Percentiles rank a stretch among this genome's conserved stretches.
Conservation (phyloP, 2,113 vertebrate species). For the Platichthys flesus region DNA sequence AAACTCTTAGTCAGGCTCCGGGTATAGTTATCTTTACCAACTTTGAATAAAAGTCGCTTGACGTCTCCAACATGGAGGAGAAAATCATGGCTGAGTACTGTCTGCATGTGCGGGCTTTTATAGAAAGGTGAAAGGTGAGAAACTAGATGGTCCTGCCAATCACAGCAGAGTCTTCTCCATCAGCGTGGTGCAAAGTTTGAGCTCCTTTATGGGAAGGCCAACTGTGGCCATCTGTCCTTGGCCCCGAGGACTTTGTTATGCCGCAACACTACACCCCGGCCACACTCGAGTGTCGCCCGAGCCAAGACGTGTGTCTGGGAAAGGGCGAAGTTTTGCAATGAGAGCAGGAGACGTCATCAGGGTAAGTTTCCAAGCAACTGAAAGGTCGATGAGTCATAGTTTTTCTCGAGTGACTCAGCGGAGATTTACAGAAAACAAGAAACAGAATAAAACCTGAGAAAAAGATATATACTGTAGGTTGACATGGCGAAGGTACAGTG, state of each 20-base stretch:
- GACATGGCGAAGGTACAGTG: background rate
- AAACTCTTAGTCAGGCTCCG: too few relatives aligned
- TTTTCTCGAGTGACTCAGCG: conserved; percentile 11
- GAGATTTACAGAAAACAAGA: background rate
- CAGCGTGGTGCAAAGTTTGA: background rate
- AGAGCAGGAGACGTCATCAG: background rate
- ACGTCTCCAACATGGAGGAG: too few relatives aligned
- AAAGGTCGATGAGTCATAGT: background rate
- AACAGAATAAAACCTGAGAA: background rate
- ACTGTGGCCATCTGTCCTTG: conserved; percentile 56
- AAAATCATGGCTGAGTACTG: too few relatives aligned
- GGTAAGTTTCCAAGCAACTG: conserved; percentile 7
- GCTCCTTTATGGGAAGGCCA: conserved; percentile 21
- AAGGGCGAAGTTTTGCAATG: conserved; percentile 5
- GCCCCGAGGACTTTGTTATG: conserved; percentile 38
- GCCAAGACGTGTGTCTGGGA: too few relatives aligned
- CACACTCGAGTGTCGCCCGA: conserved; percentile 8
- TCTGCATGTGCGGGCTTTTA: too few relatives aligned
- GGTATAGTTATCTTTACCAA: too few relatives aligned
- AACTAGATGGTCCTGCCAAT: too few relatives aligned
- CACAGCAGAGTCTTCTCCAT: too few relatives aligned
- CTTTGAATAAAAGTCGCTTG: too few relatives aligned
- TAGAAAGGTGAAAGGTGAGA: too few relatives aligned
- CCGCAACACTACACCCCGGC: conserved; percentile 53
- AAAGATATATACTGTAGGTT: background rate